Evolutionary conservation across 2,113 vertebrate genomes (phyloP).

Genomic region (Peucedramus taeniatus): DNA sequence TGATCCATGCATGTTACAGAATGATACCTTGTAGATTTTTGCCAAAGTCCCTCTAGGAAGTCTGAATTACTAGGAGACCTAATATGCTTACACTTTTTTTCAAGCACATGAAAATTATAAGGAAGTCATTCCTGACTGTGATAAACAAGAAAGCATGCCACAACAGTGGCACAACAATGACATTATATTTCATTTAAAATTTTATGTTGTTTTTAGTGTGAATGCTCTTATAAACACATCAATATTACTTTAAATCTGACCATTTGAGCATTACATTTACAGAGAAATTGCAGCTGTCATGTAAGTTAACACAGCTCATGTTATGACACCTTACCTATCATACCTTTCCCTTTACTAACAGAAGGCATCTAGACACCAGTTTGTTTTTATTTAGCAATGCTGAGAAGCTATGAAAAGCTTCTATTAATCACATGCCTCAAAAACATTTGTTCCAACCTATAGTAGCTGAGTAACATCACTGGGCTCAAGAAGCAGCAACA

Average conservation of each 20-base stretch:
- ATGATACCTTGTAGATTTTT: background rate
- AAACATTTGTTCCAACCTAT: background rate
- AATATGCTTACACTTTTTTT: background rate
- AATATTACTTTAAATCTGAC: background rate
- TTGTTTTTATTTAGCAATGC: background rate
- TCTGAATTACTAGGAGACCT: background rate
- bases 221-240: background rate
- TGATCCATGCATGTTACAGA: rapidly evolving
- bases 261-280: background rate
- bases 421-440: background rate
- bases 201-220: background rate
- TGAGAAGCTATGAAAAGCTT: background rate
- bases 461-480: background rate
- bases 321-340: background rate
- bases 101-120: background rate
- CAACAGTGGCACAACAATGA: background rate
- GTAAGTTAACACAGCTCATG: background rate
- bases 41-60: background rate
- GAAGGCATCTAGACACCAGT: background rate
- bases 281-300: background rate
- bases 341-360: background rate
- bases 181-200: background rate
- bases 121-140: background rate
- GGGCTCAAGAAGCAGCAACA: background rate
- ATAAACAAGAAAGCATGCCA: background rate